Evolutionary conservation across 1,140 invertebrate genomes (phyloP).

Genomic region (Drosophila bocqueti): DNA sequence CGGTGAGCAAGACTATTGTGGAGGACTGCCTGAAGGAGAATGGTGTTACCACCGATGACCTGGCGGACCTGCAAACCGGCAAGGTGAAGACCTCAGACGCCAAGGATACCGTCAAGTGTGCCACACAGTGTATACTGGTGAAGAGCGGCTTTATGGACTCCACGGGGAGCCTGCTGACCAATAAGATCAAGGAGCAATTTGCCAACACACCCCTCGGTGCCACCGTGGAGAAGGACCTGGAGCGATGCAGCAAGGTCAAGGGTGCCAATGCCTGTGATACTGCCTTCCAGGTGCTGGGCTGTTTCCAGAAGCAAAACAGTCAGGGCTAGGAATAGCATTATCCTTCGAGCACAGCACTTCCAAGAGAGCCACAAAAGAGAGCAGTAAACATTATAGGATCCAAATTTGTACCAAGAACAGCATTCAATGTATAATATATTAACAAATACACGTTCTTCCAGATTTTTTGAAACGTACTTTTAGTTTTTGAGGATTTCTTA

Average conservation of each 20-base stretch:
- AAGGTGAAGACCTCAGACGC: conserved; percentile 34
- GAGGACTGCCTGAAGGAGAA: conserved; percentile 54
- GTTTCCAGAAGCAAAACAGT: conserved; percentile 19
- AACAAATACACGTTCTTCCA: background rate
- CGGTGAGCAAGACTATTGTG: background rate
- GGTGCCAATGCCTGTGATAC: conserved; percentile 69
- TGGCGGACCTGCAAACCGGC: conserved; percentile 47
- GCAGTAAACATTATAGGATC: background rate
- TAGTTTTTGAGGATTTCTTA: background rate
- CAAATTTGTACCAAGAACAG: background rate
- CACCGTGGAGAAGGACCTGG: conserved; percentile 29
- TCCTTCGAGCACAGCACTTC: background rate
- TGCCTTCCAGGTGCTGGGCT: conserved; percentile 52
- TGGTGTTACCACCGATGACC: conserved; percentile 47
- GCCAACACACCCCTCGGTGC: background rate
- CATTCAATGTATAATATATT: conserved; percentile 1
- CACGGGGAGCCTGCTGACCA: conserved; percentile 28
- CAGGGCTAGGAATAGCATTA: background rate
- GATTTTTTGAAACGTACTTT: background rate
- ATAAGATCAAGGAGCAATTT: conserved; percentile 32
- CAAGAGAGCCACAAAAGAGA: background rate
- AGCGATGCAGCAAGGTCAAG: conserved; percentile 29
- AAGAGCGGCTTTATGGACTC: conserved; percentile 65
- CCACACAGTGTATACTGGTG: conserved; percentile 55
- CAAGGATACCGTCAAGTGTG: conserved; percentile 68